Evolutionary conservation across 2,797 vertebrate species (phyloP), one percentile per base, ranked within the genome.

Genomic region (Chlorospingus semifuscus): DNA sequence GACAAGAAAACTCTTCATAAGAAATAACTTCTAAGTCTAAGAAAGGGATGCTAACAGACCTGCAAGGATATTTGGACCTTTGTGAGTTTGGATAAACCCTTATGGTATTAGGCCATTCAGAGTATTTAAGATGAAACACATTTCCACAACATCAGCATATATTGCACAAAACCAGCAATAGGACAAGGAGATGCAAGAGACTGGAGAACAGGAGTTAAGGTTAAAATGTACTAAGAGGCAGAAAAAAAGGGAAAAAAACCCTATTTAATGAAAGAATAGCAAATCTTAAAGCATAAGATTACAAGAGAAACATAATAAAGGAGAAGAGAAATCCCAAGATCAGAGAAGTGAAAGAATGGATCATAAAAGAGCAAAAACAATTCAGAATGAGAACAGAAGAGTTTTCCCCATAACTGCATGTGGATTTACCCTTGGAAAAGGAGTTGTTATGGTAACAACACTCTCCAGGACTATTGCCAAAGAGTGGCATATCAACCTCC

Each of bases 361-460:
- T 77, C 41, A 46, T 18, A n/a, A 15, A 64, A 72, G 46, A 92
- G 24, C 2, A 59, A 88, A 69, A 76, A 9, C 11, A 72, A 93
- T 42, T 77, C 44, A 80, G 18, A 78, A 65, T 74, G 57, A 53
- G 64, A 81, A 72, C 34, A 49, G 32, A 72, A 52, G 27, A 61
- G 16, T 81, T 85, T 72, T 61, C 14, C 21, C 26, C 36, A 55
- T 50, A 18, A 71, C 71, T 69, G 37, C 32, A 53, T 36, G 26
- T 0, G 5, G 26, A 93, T 83, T 87, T 81, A 74, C 71, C 60
- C 53, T 46, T 68, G 44, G 64, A 90, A 56, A 57, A 57, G 22
- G 34, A 90, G 78, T 85, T 75, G 71, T 81, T 80, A 90, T 39
- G 23, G 81, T n/a, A 95, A 87, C 50, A 94, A 75, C 16, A 52